A percentile compares a stretch with the other conserved stretches of the same genome.
Evolutionary conservation across 1,140 invertebrate species (phyloP).

Genomic region (Oscheius sp.): DNA sequence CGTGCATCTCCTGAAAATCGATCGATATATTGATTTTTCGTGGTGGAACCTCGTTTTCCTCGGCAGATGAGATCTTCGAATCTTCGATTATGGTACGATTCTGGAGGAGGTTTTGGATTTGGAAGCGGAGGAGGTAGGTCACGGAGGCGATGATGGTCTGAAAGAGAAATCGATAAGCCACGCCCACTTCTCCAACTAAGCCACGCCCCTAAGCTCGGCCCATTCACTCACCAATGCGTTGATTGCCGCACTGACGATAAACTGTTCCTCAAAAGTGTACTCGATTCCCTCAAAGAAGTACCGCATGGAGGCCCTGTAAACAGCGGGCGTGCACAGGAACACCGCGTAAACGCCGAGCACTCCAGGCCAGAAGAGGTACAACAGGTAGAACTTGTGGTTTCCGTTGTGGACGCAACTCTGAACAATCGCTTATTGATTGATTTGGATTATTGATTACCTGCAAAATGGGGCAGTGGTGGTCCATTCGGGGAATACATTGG

Average conservation of each 20-base stretch:
- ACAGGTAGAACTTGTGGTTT: constrained; percentile 41
- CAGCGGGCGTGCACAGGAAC: background rate
- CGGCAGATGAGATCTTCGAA: background rate
- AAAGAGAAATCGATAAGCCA: background rate
- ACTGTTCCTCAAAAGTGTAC: background rate
- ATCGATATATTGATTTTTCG: no score
- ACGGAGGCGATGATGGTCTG: constrained; percentile 11
- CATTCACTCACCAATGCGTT: constrained; percentile 10
- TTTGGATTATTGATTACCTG: background rate
- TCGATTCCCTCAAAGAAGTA: background rate
- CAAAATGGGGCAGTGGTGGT: constrained; percentile 45
- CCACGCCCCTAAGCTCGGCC: background rate
- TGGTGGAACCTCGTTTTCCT: no score
- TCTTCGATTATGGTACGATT: constrained; percentile 22
- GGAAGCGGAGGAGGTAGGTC: constrained; percentile 8
- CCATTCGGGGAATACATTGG: constrained; percentile 42
- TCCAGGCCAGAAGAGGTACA: constrained; percentile 32
- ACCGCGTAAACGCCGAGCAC: constrained; percentile 16
- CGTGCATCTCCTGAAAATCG: no score
- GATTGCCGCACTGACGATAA: constrained; percentile 8
- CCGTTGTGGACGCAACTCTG: constrained; percentile 32
- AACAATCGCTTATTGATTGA: background rate
- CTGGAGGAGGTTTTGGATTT: constrained; percentile 4
- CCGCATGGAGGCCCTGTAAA: background rate
- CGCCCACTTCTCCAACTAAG: no score